Evolutionary conservation across 2,888 invertebrate species (phyloP).

Genomic region (Luffia ferchaultella): DNA sequence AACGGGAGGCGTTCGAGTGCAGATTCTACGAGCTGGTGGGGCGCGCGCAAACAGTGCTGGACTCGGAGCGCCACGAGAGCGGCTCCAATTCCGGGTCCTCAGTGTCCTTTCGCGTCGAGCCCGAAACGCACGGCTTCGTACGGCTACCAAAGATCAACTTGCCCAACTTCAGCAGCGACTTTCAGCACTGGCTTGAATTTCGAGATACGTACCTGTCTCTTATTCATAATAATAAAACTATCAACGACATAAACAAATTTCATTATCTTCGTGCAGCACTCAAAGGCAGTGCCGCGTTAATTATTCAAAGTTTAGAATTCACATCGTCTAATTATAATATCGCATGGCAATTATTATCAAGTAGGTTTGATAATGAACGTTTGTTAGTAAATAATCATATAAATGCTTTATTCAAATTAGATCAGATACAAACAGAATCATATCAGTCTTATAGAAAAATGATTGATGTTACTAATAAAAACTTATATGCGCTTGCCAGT

Average conservation of each 20-base stretch:
- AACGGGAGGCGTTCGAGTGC: too few relatives aligned
- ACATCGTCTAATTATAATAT: slow-evolving; percentile 9
- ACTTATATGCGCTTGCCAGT: slow-evolving; percentile 18
- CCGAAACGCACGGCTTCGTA: too few relatives aligned
- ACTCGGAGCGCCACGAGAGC: too few relatives aligned
- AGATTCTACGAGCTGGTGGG: too few relatives aligned
- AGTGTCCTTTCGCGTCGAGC: too few relatives aligned
- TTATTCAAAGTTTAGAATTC: slow-evolving; percentile 10
- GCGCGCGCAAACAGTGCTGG: too few relatives aligned
- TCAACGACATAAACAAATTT: slow-evolving; percentile 2
- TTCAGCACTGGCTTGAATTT: slow-evolving; percentile 14
- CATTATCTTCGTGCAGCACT: slow-evolving; percentile 7
- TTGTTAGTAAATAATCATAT: slow-evolving; percentile 14
- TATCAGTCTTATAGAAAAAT: slow-evolving; percentile 9
- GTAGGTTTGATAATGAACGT: slow-evolving; percentile 11
- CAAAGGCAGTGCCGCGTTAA: slow-evolving; percentile 6
- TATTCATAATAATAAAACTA: slow-evolving; percentile 3
- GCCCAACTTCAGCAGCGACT: slow-evolving; percentile 11
- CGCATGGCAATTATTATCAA: slow-evolving; percentile 10
- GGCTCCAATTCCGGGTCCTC: too few relatives aligned
- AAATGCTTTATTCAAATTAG: slow-evolving; percentile 11
- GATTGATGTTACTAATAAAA: slow-evolving; percentile 17
- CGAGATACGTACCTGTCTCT: slow-evolving; percentile 1
- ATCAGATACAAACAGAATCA: slow-evolving; percentile 8
- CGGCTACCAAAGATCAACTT: slow-evolving; percentile 8